Evolutionary conservation across 2,797 vertebrate genomes (phyloP).

Genomic region (Echeneis naucrates): DNA sequence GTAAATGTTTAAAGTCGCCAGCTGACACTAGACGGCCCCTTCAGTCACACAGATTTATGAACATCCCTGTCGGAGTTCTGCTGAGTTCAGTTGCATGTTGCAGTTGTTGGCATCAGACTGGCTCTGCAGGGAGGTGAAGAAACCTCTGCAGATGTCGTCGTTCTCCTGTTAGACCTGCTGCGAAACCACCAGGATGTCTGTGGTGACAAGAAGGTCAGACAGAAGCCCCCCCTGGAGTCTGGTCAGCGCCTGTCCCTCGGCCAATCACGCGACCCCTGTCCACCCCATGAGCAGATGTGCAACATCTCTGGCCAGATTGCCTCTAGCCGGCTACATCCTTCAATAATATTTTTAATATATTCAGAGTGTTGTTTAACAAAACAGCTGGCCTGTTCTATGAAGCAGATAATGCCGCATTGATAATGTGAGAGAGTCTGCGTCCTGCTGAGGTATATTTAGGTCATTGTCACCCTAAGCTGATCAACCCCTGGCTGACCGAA

Average conservation of each 20-base stretch:
- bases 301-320: constrained; percentile 65
- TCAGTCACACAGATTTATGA: constrained; percentile 31
- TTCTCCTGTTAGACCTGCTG: constrained; percentile 54
- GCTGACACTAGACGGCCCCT: constrained; percentile 23
- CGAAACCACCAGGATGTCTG: constrained; percentile 49
- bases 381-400: constrained; percentile 65
- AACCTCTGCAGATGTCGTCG: constrained; percentile 64
- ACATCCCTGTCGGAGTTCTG: constrained; percentile 18
- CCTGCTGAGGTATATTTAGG: constrained; percentile 74
- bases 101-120: constrained; percentile 39
- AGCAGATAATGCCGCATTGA: constrained; percentile 64
- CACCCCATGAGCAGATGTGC: constrained; percentile 69
- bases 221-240: constrained; percentile 69
- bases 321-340: constrained; percentile 58
- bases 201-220: constrained; percentile 77
- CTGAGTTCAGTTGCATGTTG: constrained; percentile 22
- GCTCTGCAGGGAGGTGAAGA: constrained; percentile 29
- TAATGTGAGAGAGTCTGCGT: constrained; percentile 56
- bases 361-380: constrained; percentile 64
- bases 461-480: constrained; percentile 76
- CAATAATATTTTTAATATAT: constrained; percentile 70
- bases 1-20: constrained; percentile 45
- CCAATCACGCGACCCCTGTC: constrained; percentile 62
- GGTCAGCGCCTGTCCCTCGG: constrained; percentile 66
- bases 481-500: constrained; percentile 64